Percentiles rank a stretch among this genome's conserved stretches.
phyloP scores from a whole-genome alignment of 2,888 invertebrate genomes.

The Auanema freiburgensis region DNA sequence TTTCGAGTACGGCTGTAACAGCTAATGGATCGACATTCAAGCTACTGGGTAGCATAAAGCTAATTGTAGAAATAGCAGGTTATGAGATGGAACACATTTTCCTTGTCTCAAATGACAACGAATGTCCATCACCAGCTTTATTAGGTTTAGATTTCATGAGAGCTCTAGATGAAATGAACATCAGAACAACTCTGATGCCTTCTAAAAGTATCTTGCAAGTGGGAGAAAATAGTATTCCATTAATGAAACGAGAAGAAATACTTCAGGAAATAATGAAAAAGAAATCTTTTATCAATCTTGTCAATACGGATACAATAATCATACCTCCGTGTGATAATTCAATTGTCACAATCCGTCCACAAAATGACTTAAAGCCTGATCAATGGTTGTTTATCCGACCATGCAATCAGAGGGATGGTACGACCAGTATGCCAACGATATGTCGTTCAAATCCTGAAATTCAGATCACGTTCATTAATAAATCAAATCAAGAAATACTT shows the following conservation, averaged over 20 bases:
- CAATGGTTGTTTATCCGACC: too few species aligned
- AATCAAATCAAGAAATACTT: too few species aligned
- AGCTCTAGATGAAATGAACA: not conserved
- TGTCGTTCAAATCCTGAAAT: not conserved
- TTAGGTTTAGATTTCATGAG: conserved; percentile 9
- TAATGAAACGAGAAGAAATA: conserved; percentile 4
- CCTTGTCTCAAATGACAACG: conserved; percentile 8
- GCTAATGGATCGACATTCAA: conserved; percentile 8
- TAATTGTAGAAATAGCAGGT: not conserved
- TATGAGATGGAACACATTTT: conserved; percentile 2
- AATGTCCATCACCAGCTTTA: conserved; percentile 9
- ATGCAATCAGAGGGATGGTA: too few species aligned
- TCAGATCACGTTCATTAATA: not conserved
- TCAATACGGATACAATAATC: too few species aligned
- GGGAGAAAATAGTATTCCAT: conserved; percentile 4
- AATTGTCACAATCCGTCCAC: too few species aligned
- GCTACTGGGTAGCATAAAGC: not conserved
- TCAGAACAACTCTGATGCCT: not conserved
- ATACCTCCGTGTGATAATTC: too few species aligned
- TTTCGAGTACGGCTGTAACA: not conserved
- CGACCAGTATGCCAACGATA: too few species aligned
- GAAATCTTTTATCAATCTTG: not conserved
- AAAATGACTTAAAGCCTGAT: too few species aligned
- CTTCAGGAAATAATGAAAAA: not conserved
- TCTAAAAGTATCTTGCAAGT: not conserved